Percentiles rank a stretch among this genome's conserved stretches.
phyloP scores from a whole-genome alignment of 2,888 invertebrate genomes.

The Eupithecia tripunctaria region DNA sequence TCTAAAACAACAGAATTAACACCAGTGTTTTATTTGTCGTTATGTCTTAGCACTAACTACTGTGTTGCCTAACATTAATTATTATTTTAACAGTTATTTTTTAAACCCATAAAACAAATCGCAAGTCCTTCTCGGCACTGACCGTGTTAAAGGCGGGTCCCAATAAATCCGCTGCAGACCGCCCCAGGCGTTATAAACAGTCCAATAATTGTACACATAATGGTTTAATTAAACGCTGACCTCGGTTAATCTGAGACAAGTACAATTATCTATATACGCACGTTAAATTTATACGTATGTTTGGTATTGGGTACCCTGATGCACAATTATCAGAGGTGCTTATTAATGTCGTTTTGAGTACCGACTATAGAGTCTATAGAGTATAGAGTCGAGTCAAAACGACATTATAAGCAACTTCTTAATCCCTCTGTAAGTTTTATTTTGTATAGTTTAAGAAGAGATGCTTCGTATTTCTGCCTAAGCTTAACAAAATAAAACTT shows the following conservation, averaged over 20 bases:
- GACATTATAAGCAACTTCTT: too few relatives aligned
- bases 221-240: constrained; percentile 60
- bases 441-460: too few relatives aligned
- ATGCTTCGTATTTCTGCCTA: too few relatives aligned
- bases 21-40: neutral
- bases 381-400: too few relatives aligned
- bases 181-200: constrained; percentile 45
- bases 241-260: constrained; percentile 52
- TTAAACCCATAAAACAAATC: neutral
- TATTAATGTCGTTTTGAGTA: too few relatives aligned
- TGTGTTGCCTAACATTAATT: neutral
- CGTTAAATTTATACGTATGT: constrained; percentile 12
- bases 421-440: too few relatives aligned
- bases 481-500: too few relatives aligned
- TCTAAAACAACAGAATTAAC: too few relatives aligned
- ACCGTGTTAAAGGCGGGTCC: constrained; percentile 14
- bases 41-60: neutral
- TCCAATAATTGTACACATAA: constrained; percentile 53
- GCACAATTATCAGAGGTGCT: too few relatives aligned
- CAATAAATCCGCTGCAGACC: constrained; percentile 23
- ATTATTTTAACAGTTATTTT: neutral
- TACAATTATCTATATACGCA: constrained; percentile 49
- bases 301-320: neutral
- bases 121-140: neutral
- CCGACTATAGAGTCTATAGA: too few relatives aligned